Percentiles rank a stretch among this genome's conserved stretches.
These are phyloP conservation scores for Drosophila littoralis DNA, from an alignment of 1,140 invertebrate genomes.

Conservation along the genomic window DNA sequence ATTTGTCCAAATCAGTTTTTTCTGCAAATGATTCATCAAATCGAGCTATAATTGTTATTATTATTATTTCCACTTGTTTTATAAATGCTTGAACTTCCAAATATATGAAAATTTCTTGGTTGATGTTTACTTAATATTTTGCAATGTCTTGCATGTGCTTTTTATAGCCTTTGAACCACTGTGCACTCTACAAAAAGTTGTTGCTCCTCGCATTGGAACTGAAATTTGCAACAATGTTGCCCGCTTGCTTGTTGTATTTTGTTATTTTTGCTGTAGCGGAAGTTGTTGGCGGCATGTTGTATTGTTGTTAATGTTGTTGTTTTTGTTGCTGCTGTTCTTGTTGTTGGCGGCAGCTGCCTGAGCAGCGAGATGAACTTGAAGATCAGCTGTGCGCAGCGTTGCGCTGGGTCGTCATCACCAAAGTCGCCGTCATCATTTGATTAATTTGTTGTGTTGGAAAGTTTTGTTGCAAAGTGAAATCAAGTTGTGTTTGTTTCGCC, in stretches of 20 bases:
- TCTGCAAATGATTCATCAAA: too few relatives aligned
- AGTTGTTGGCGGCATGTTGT: constrained; percentile 61
- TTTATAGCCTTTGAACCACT: constrained; percentile 35
- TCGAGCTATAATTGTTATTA: too few relatives aligned
- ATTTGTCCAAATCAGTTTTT: too few relatives aligned
- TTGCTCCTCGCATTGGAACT: constrained; percentile 49
- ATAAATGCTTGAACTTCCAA: too few relatives aligned
- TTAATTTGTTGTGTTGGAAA: constrained; percentile 70
- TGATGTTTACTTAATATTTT: neutral
- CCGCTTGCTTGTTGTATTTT: constrained; percentile 17
- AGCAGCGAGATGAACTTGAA: constrained; percentile 69
- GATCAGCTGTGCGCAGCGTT: constrained; percentile 52
- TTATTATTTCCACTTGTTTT: too few relatives aligned
- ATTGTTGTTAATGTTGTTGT: constrained; percentile 33
- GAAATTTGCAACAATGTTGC: constrained; percentile 74
- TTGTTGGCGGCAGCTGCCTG: constrained; percentile 24
- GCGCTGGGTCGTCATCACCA: constrained; percentile 24
- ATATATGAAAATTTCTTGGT: too few relatives aligned
- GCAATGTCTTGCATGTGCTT: neutral
- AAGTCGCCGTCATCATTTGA: constrained; percentile 69
- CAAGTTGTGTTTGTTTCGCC: constrained; percentile 57
- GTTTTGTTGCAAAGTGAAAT: constrained; percentile 73
- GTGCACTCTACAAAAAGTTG: constrained; percentile 57
- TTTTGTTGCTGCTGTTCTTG: constrained; percentile 24
- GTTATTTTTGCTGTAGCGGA: constrained; percentile 60